A percentile compares a stretch with the other conserved stretches of the same genome.
phyloP scores from a whole-genome alignment of 2,888 invertebrate genomes.

The Parnassius glacialis region DNA sequence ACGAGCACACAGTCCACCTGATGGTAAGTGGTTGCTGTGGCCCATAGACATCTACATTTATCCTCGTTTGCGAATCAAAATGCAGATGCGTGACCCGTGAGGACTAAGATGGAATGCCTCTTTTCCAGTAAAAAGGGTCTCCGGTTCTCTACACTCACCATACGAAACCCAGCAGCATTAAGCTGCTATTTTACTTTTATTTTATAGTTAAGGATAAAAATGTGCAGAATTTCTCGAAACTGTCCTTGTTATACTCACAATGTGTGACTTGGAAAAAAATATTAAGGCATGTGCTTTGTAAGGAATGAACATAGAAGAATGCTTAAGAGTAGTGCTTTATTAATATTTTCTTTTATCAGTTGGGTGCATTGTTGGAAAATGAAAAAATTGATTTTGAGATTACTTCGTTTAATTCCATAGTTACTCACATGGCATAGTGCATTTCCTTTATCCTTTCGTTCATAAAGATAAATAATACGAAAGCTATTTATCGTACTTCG shows the following conservation, averaged over 20 bases:
- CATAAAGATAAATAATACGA: slow-evolving; percentile 2
- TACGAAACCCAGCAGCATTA: too few relatives aligned
- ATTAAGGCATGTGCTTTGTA: neutral
- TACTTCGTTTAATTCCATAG: slow-evolving; percentile 6
- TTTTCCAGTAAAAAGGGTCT: too few relatives aligned
- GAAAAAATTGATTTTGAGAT: slow-evolving; percentile 8
- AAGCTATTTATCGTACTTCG: neutral
- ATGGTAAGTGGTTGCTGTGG: too few relatives aligned
- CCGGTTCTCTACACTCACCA: too few relatives aligned
- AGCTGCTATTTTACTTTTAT: too few relatives aligned
- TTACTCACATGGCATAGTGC: neutral
- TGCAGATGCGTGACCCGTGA: too few relatives aligned
- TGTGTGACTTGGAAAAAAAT: slow-evolving; percentile 1
- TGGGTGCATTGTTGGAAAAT: slow-evolving; percentile 11
- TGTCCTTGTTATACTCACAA: slow-evolving; percentile 10
- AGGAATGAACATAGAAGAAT: neutral
- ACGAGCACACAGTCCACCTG: too few relatives aligned
- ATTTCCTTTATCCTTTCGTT: neutral
- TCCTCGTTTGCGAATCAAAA: too few relatives aligned
- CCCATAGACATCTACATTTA: too few relatives aligned
- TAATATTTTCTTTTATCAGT: slow-evolving; percentile 13
- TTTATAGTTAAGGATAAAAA: too few relatives aligned
- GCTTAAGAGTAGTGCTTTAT: slow-evolving; percentile 12
- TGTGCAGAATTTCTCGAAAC: neutral
- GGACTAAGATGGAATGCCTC: too few relatives aligned